phyloP scores from a whole-genome alignment of 2,113 vertebrate species.

The Malurus cyaneus region DNA sequence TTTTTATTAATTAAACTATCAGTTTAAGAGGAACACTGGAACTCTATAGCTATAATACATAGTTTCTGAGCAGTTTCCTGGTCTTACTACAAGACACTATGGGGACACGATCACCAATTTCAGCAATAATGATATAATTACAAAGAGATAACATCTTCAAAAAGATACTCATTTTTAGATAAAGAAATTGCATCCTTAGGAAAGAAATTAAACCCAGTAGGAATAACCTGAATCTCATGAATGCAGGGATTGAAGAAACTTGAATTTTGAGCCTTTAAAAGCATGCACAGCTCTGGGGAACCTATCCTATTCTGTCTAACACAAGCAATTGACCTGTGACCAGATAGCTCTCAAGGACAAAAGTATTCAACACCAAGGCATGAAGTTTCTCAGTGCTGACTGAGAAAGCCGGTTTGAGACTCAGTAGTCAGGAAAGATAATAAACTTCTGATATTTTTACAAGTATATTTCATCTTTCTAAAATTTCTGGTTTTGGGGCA shows the following conservation, averaged over 20 bases:
- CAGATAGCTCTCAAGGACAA: background rate
- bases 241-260: background rate
- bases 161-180: background rate
- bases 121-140: background rate
- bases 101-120: background rate
- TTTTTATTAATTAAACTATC: background rate
- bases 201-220: background rate
- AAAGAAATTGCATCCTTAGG: background rate
- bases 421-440: fast-evolving
- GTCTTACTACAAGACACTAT: background rate
- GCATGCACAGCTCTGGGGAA: background rate
- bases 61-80: background rate
- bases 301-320: background rate
- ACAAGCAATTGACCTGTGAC: background rate
- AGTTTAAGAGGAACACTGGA: background rate
- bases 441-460: background rate
- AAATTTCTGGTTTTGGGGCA: background rate
- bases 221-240: background rate
- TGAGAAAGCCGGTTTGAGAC: background rate
- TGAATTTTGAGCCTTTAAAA: background rate
- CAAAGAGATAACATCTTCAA: background rate
- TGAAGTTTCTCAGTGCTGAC: background rate
- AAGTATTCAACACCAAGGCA: background rate
- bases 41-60: background rate
- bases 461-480: background rate